These are phyloP conservation scores for Leucophenga varia DNA, from an alignment of 1,140 invertebrate genomes.

Conservation along the genomic window DNA sequence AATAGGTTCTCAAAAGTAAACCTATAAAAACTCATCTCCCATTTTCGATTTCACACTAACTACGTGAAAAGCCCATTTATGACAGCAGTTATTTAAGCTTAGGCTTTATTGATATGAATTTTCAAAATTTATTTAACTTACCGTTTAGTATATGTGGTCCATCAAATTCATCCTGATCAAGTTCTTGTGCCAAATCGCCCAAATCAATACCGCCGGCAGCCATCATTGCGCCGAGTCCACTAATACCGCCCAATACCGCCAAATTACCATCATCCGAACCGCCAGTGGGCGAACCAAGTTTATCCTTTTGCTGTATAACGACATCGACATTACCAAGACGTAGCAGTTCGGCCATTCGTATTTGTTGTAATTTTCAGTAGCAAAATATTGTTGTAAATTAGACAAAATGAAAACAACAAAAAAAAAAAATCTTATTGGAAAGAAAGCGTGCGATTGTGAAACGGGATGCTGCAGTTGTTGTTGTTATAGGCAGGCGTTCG, in stretches of 20 bases:
- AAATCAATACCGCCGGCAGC: constrained; percentile 61
- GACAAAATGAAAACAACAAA: too few relatives aligned
- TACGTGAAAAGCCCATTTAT: too few relatives aligned
- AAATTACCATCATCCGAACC: constrained; percentile 81
- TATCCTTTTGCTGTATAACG: constrained; percentile 66
- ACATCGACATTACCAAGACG: constrained; percentile 64
- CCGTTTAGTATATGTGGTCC: constrained; percentile 66
- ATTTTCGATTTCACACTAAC: too few relatives aligned
- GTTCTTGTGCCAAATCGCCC: constrained; percentile 68
- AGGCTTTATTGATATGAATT: constrained; percentile 16
- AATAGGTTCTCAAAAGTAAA: too few relatives aligned
- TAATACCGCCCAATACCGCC: constrained; percentile 59
- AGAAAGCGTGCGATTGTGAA: too few relatives aligned
- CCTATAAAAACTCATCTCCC: too few relatives aligned
- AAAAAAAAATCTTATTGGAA: too few relatives aligned
- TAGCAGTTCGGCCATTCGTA: constrained; percentile 67
- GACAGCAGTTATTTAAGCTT: too few relatives aligned
- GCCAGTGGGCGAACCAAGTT: constrained; percentile 79
- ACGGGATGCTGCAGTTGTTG: too few relatives aligned
- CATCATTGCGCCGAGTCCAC: constrained; percentile 63
- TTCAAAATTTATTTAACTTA: constrained; percentile 33
- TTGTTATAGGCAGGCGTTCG: too few relatives aligned
- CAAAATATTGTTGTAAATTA: too few relatives aligned
- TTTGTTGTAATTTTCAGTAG: neutral
- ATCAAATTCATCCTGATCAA: constrained; percentile 78